Evolutionary conservation across 2,888 invertebrate genomes (phyloP).

Genomic region (Baccha elongata): DNA sequence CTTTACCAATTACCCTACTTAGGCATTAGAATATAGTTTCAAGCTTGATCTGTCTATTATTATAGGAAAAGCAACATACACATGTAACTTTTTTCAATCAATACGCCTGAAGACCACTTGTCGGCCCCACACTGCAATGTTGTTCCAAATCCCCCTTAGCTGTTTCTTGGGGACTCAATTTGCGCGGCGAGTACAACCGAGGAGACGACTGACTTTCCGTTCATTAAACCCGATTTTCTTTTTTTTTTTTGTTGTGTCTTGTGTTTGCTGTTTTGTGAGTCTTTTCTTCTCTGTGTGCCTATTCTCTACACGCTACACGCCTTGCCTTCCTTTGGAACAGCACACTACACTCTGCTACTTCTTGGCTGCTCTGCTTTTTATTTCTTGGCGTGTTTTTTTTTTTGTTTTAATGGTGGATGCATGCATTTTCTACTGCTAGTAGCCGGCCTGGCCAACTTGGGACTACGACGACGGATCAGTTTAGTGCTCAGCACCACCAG

Average conservation of each 20-base stretch:
- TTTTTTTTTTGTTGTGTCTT: conserved; percentile 41
- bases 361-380: conserved; percentile 45
- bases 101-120: conserved; percentile 50
- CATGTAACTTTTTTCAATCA: conserved; percentile 3
- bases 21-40: conserved; percentile 5
- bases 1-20: conserved; percentile 30
- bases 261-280: conserved; percentile 37
- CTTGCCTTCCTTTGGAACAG: conserved; percentile 28
- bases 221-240: conserved; percentile 73
- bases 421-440: conserved; percentile 56
- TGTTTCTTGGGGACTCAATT: conserved; percentile 68
- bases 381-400: conserved; percentile 49
- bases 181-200: conserved; percentile 56
- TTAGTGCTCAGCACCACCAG: conserved; percentile 38
- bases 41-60: conserved; percentile 23
- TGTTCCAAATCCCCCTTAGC: conserved; percentile 56
- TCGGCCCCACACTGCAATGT: conserved; percentile 60
- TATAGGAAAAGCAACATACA: too few relatives aligned
- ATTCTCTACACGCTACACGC: conserved; percentile 28
- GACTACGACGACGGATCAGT: conserved; percentile 13
- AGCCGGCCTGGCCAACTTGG: conserved; percentile 30
- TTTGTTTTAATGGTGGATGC: conserved; percentile 58
- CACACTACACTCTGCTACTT: conserved; percentile 49
- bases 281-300: conserved; percentile 52
- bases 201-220: conserved; percentile 70